A percentile compares a stretch with the other conserved stretches of the same genome.
phyloP scores from a whole-genome alignment of 2,888 invertebrate species.

The Listrodromus nycthemerus region DNA sequence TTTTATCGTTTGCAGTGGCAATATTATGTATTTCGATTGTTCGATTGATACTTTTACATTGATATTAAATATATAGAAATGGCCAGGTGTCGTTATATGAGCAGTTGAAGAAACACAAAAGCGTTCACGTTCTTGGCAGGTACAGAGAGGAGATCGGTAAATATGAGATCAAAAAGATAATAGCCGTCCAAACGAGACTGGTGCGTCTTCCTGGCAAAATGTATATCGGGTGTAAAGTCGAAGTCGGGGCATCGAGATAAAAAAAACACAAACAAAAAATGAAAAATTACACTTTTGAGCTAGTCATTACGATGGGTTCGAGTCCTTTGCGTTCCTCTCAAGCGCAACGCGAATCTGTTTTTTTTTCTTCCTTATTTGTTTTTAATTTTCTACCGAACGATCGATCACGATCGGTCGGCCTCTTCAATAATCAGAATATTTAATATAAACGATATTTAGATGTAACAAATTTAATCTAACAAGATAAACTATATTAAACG shows the following conservation, averaged over 20 bases:
- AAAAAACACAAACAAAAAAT: not conserved
- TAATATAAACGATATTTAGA: constrained; percentile 71
- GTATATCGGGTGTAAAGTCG: constrained; percentile 51
- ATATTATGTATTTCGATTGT: constrained; percentile 20
- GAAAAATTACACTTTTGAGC: constrained; percentile 76
- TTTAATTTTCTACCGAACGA: constrained; percentile 66
- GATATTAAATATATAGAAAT: constrained; percentile 10
- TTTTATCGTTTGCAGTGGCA: constrained; percentile 9
- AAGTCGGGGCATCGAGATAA: constrained; percentile 52
- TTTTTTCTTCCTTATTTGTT: constrained; percentile 35
- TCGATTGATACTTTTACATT: constrained; percentile 17
- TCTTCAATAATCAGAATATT: constrained; percentile 68
- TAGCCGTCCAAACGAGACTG: constrained; percentile 78
- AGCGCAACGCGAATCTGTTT: constrained; percentile 67
- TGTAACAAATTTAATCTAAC: constrained; percentile 76
- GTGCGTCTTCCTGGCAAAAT: constrained; percentile 70
- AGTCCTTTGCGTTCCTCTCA: constrained; percentile 77
- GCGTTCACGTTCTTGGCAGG: constrained; percentile 37
- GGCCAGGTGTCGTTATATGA: constrained; percentile 10
- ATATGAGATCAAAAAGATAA: constrained; percentile 61
- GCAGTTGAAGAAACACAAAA: constrained; percentile 29
- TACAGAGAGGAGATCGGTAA: constrained; percentile 18
- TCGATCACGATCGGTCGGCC: constrained; percentile 69
- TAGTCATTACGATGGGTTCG: constrained; percentile 80
- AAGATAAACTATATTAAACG: constrained; percentile 74